Conservation (phyloP, 2,797 vertebrate species). For the Salarias fasciatus region DNA sequence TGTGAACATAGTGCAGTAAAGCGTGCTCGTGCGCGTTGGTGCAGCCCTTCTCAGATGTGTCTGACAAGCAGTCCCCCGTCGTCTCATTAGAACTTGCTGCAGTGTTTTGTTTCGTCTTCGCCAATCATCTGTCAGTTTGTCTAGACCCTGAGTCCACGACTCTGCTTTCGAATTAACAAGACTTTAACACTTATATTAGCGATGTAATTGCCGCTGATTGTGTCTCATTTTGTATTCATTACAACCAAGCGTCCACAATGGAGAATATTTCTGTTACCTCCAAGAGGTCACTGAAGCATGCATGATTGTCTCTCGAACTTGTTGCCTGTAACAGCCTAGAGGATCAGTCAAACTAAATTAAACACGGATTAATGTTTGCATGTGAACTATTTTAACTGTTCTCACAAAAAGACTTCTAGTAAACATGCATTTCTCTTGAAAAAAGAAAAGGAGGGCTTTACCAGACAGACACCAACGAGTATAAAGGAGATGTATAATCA, state of each 20-base stretch:
- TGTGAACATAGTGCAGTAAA: constrained; percentile 29
- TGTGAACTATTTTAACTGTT: constrained; percentile 10
- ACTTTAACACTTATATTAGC: constrained; percentile 52
- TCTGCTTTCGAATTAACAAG: constrained; percentile 43
- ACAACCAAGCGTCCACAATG: constrained; percentile 1
- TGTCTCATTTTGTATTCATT: constrained; percentile 42
- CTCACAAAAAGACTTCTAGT: not conserved
- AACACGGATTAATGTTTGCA: constrained; percentile 5
- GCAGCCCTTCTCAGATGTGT: constrained; percentile 45
- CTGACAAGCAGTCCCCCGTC: constrained; percentile 69
- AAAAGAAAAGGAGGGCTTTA: no score
- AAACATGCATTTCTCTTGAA: not conserved
- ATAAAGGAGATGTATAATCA: no score
- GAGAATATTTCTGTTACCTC: constrained; percentile 12
- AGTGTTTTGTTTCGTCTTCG: constrained; percentile 65
- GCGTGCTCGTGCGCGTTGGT: constrained; percentile 17
- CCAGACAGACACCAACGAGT: no score
- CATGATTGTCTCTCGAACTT: constrained; percentile 18
- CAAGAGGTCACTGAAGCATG: not conserved
- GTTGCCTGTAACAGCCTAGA: constrained; percentile 4
- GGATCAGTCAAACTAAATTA: constrained; percentile 34
- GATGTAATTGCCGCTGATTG: constrained; percentile 46
- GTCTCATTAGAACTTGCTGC: constrained; percentile 77
- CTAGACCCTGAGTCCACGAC: constrained; percentile 49
- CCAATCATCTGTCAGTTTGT: constrained; percentile 72